Evolutionary conservation across 1,140 invertebrate genomes (phyloP), one percentile per base, ranked within the genome.

Genomic region (Zaprionus gabonicus): DNA sequence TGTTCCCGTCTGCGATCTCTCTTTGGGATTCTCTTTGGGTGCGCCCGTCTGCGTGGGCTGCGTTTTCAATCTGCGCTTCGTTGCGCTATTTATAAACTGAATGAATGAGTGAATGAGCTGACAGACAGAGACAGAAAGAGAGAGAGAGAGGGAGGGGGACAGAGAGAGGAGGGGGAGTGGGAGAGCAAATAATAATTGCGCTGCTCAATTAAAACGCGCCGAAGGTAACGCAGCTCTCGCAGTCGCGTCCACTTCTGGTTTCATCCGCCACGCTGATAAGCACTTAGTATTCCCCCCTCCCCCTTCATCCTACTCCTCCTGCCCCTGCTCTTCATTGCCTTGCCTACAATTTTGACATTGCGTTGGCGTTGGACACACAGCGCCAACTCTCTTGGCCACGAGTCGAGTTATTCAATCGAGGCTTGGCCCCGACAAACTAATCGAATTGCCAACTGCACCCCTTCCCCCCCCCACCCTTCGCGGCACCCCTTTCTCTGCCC

Each of bases 81-180:
- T 81, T 81, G 79, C 49, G 81, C 85, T 90, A 90, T 88, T 88
- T 88, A 81, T 88, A 90, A 85, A 90, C 56, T 57, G 82, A 78
- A 71, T 80, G 76, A 82, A 76, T 79, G 67, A 82, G 51, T 84
- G 81, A 71, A 68, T 72, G 75, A 69, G 71, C 27, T 62, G 60
- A 62, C 28, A 57, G 65, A 64, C 34, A 9, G 4, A 41, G 38
- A 17, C 3, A 49, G 9, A 23, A 2, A 17, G 17, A 49, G 3
- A 23, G 7, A 17, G 17, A 49, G 3, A 20, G 17, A 9, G 6
- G 1, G 44, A 17, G 6, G 3, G 44, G 12, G 3, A 9, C 23
- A 23, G 10, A 1, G 46, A 0, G 9, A n/a, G 2, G 6, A 5
- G 36, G 4, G 36, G 13, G 3, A 38, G 31, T 25, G 49, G 38